A percentile compares a stretch with the other conserved stretches of the same genome.
Conservation (phyloP, 2,113 vertebrate species). For the Corythaeola cristata region DNA sequence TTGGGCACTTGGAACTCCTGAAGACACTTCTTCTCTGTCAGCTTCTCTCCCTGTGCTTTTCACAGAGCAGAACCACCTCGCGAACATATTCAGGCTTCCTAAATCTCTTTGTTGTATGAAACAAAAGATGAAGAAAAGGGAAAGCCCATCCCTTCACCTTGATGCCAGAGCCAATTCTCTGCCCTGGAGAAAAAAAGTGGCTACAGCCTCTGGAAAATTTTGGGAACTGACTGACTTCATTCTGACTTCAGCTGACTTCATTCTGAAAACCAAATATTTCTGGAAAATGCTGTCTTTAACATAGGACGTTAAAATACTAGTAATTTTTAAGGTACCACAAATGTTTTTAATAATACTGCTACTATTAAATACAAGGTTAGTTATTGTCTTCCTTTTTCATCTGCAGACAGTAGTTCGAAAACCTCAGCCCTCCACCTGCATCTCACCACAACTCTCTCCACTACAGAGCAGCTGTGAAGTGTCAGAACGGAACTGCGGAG, state of each 20-base stretch:
- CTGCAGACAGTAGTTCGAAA: background rate
- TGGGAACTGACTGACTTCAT: background rate
- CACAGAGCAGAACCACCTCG: background rate
- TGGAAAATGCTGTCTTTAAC: background rate
- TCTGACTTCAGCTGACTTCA: background rate
- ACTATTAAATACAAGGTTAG: background rate
- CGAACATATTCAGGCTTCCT: background rate
- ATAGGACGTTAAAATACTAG: background rate
- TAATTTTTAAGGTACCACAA: background rate
- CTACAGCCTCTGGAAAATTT: background rate
- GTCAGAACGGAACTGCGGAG: fast-evolving
- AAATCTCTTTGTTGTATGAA: background rate
- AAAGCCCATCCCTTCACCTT: background rate
- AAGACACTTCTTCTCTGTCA: background rate
- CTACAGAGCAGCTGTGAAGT: background rate
- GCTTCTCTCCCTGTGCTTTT: background rate
- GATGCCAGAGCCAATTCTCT: background rate
- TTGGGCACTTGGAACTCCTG: background rate
- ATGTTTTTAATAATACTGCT: background rate
- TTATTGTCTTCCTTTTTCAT: background rate
- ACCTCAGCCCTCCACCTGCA: background rate
- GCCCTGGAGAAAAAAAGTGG: background rate
- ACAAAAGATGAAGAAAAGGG: background rate
- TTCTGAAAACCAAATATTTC: background rate
- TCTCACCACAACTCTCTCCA: background rate